Percentiles rank a stretch among this genome's conserved stretches.
These are phyloP conservation scores for Ophion ellenae DNA, from an alignment of 2,888 invertebrate species.

Conservation along the genomic window DNA sequence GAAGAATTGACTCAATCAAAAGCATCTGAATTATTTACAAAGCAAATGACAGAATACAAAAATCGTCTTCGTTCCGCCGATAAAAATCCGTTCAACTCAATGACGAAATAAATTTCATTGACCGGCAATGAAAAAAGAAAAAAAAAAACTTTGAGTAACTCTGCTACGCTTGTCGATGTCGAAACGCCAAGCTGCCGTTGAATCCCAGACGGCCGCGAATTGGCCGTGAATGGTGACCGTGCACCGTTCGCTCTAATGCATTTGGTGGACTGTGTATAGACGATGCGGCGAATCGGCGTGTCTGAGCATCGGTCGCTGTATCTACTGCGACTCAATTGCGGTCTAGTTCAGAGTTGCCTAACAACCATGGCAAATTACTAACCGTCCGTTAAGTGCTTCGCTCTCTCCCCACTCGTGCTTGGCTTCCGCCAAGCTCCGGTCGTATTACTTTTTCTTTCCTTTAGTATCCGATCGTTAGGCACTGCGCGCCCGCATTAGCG, in stretches of 20 bases:
- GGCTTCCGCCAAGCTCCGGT: background rate
- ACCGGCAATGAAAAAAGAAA: no score
- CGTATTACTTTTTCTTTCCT: constrained; percentile 20
- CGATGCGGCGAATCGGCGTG: constrained; percentile 35
- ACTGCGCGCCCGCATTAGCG: constrained; percentile 9
- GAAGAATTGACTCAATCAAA: no score
- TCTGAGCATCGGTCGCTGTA: constrained; percentile 50
- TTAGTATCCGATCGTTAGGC: background rate
- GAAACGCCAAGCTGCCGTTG: background rate
- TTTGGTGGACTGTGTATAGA: constrained; percentile 12
- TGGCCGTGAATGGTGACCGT: background rate
- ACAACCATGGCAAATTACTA: constrained; percentile 54
- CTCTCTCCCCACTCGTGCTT: background rate
- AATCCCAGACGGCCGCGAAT: background rate
- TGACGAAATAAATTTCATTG: no score
- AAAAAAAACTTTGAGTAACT: background rate
- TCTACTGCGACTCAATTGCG: constrained; percentile 54
- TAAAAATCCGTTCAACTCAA: no score
- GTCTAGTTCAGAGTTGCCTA: constrained; percentile 47
- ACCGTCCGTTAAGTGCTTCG: constrained; percentile 40
- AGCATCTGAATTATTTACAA: no score
- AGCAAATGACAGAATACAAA: no score
- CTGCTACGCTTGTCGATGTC: background rate
- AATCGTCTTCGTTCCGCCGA: no score
- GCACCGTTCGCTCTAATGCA: background rate